phyloP scores from a whole-genome alignment of 2,797 vertebrate species.

The Sebastes cheni region DNA sequence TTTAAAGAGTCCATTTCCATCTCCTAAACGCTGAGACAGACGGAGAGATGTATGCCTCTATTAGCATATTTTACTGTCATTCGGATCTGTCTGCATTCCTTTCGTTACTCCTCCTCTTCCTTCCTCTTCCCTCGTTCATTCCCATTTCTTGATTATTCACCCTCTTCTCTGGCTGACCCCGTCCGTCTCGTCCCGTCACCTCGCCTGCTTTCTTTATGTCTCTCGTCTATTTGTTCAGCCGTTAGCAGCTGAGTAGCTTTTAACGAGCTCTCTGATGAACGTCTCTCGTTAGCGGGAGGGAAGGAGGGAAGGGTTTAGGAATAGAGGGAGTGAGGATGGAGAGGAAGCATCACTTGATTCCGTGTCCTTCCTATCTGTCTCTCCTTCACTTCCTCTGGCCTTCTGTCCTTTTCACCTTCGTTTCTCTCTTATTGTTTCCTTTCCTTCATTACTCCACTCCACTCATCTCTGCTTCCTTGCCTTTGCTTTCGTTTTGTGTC shows the following conservation, averaged over 20 bases:
- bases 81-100: constrained; percentile 19
- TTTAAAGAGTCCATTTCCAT: not conserved
- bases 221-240: constrained; percentile 87
- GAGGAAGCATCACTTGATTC: not conserved
- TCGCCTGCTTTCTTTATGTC: constrained; percentile 2
- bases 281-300: constrained; percentile 78
- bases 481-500: too few relatives aligned
- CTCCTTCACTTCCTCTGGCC: not conserved
- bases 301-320: not conserved
- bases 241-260: constrained; percentile 83
- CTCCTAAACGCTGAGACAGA: not conserved
- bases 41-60: not conserved
- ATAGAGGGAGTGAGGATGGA: not conserved
- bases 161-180: not conserved
- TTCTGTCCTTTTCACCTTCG: not conserved
- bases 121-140: constrained; percentile 6
- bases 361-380: not conserved
- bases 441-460: not conserved
- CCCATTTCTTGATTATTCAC: not conserved
- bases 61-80: not conserved
- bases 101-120: constrained; percentile 22
- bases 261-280: constrained; percentile 89
- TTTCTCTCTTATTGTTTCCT: not conserved
- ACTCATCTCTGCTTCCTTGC: not conserved
- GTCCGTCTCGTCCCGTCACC: not conserved